These are phyloP conservation scores for Trachythela sp. DNA, from an alignment of 64 coral and sea anemone species.

Conservation along the genomic window DNA sequence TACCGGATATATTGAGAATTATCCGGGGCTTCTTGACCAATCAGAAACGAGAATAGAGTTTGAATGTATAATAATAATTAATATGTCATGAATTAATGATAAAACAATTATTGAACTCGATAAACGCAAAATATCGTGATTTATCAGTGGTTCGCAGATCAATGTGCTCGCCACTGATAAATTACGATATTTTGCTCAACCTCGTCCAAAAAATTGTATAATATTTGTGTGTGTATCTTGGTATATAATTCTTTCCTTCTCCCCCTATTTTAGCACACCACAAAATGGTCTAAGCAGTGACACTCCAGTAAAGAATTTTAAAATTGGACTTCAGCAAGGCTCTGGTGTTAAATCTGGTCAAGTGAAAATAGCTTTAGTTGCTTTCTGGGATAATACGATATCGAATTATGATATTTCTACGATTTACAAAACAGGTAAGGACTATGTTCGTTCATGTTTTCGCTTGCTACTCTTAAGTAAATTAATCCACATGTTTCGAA, in stretches of 20 bases:
- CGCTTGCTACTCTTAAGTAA: not conserved
- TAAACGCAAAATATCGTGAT: too few species aligned
- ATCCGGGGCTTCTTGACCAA: too few species aligned
- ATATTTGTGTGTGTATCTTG: not conserved
- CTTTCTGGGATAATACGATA: not conserved
- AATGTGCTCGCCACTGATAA: too few species aligned
- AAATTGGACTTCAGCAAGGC: not conserved
- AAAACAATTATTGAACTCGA: too few species aligned
- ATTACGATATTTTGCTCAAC: too few species aligned
- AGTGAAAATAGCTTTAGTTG: not conserved
- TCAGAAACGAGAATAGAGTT: too few species aligned
- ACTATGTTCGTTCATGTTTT: not conserved
- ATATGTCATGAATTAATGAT: too few species aligned
- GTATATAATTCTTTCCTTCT: not conserved
- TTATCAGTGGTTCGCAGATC: too few species aligned
- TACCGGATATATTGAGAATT: too few species aligned
- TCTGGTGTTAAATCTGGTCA: not conserved
- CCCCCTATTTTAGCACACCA: not conserved
- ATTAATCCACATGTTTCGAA: not conserved
- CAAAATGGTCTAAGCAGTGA: not conserved
- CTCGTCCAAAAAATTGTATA: too few species aligned
- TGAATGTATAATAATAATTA: too few species aligned
- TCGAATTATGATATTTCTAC: not conserved
- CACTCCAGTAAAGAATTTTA: not conserved
- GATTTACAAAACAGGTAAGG: not conserved